These are phyloP conservation scores for Eumeta japonica DNA, from an alignment of 1,140 invertebrate species.

Conservation along the genomic window DNA sequence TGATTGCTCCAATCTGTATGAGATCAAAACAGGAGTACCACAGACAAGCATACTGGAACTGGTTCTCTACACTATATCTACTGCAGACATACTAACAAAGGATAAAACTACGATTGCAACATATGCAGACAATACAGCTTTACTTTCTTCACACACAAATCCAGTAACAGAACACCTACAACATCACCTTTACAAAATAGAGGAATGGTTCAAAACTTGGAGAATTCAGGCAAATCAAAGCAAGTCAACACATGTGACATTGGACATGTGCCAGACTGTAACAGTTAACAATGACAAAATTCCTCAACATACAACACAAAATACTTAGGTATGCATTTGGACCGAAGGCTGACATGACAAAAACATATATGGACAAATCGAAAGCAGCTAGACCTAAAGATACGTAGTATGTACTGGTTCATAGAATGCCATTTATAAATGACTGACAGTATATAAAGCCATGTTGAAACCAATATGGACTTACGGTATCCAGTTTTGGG, in stretches of 20 bases:
- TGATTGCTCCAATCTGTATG: slow-evolving; percentile 8
- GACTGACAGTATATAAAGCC: too few relatives aligned
- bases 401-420: too few relatives aligned
- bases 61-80: slow-evolving; percentile 24
- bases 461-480: too few relatives aligned
- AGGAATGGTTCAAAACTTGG: slow-evolving; percentile 14
- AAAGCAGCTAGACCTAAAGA: too few relatives aligned
- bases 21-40: slow-evolving; percentile 24
- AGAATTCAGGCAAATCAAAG: too few relatives aligned
- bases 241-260: slow-evolving; percentile 15
- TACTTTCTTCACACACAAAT: background rate
- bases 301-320: slow-evolving; percentile 13
- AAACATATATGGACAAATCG: slow-evolving; percentile 16
- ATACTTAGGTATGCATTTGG: slow-evolving; percentile 18
- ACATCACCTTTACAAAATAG: slow-evolving; percentile 11
- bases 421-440: slow-evolving; percentile 4
- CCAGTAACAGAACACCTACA: too few relatives aligned
- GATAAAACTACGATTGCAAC: slow-evolving; percentile 15
- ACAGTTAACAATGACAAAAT: slow-evolving; percentile 10
- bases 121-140: slow-evolving; percentile 30
- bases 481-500: too few relatives aligned
- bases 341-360: slow-evolving; percentile 18
- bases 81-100: slow-evolving; percentile 16
- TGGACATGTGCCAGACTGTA: slow-evolving; percentile 12
- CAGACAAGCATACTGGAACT: slow-evolving; percentile 29